A percentile compares a stretch with the other conserved stretches of the same genome.
Evolutionary conservation across 2,888 invertebrate species (phyloP).

Genomic region (Caenorhabditis sulstoni): DNA sequence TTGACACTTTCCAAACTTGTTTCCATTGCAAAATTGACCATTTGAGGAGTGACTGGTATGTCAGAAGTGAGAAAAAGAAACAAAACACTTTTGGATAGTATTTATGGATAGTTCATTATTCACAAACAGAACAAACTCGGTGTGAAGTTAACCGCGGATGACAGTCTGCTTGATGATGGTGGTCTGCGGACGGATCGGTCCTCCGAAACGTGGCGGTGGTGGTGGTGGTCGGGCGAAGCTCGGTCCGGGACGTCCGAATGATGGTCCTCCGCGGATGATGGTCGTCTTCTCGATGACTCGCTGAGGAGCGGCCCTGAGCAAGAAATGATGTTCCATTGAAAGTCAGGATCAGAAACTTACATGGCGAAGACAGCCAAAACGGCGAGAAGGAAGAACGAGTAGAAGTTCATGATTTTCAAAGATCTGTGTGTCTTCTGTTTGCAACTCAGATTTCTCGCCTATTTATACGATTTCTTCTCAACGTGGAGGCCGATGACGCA

Average conservation of each 20-base stretch:
- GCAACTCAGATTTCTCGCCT: conserved; percentile 7
- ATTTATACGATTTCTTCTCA: conserved; percentile 33
- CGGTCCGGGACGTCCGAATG: conserved; percentile 34
- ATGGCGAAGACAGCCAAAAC: conserved; percentile 52
- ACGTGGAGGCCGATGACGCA: conserved; percentile 13
- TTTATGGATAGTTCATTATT: too few species aligned
- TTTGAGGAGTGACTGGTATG: too few species aligned
- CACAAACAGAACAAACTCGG: not conserved
- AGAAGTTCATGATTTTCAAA: conserved; percentile 53
- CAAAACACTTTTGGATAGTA: too few species aligned
- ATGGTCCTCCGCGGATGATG: conserved; percentile 37
- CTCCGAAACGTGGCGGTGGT: conserved; percentile 21
- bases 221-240: conserved; percentile 46
- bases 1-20: not conserved
- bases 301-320: conserved; percentile 54
- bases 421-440: conserved; percentile 1
- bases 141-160: conserved; percentile 33
- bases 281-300: conserved; percentile 59
- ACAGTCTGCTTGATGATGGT: conserved; percentile 30
- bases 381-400: conserved; percentile 49
- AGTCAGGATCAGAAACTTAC: conserved; percentile 38
- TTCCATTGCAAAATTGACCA: too few species aligned
- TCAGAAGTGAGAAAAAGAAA: not conserved
- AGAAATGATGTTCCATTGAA: too few species aligned
- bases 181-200: conserved; percentile 25